Evolutionary conservation across 2,888 invertebrate species (phyloP).

Genomic region (Leptopterna dolabrata): DNA sequence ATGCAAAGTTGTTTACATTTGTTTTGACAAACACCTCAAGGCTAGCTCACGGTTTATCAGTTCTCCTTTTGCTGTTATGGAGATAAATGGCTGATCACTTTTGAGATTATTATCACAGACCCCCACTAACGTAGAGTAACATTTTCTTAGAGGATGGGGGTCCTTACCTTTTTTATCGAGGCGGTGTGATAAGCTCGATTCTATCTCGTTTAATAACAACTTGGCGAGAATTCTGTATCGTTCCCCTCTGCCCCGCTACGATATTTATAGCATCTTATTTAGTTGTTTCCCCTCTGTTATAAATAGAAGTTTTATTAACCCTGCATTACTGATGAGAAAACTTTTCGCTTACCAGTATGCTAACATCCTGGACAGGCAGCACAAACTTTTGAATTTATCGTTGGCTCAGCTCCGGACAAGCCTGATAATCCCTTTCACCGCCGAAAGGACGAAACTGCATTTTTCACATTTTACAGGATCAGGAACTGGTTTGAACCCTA

Average conservation of each 20-base stretch:
- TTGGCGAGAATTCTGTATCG: neutral
- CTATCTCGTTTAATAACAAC: neutral
- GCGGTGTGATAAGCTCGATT: neutral
- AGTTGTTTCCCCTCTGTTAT: no score
- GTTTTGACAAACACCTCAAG: constrained; percentile 53
- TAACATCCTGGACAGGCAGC: no score
- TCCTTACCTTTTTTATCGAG: neutral
- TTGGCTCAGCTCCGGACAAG: no score
- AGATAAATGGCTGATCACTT: constrained; percentile 13
- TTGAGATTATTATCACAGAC: neutral
- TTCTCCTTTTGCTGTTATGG: neutral
- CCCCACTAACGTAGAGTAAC: constrained; percentile 4
- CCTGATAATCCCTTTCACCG: no score
- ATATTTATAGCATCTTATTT: no score
- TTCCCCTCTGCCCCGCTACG: neutral
- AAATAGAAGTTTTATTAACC: no score
- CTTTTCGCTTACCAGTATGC: no score
- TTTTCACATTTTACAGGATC: no score
- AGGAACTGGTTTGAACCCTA: no score
- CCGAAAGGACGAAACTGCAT: no score
- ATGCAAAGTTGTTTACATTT: constrained; percentile 52
- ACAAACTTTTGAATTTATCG: no score
- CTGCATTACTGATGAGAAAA: no score
- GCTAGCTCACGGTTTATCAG: constrained; percentile 30
- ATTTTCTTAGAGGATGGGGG: neutral